Base-by-base conservation (phyloP, 2,888 invertebrate genomes). In the Nomada flava region DNA sequence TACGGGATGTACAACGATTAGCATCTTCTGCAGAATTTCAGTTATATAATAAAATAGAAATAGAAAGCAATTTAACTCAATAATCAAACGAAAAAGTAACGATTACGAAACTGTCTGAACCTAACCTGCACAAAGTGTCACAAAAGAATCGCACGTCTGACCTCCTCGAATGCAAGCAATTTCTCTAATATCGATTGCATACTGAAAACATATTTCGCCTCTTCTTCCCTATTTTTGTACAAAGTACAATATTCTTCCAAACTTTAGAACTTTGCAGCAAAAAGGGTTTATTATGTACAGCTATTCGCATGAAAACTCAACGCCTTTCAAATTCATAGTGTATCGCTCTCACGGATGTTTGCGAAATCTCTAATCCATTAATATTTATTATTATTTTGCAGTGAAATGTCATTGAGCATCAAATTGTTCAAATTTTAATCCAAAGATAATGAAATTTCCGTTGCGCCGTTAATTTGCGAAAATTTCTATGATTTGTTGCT, bases 51-150 rank as follows among this genome's bases (percentile, higher is more conserved):
- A n/a, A 2, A 20, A 23, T 55, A 63, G 20, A 63, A 2, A 50
- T 57, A 15, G 5, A 26, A 53, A n/a, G 44, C 42, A 44, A 62
- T 63, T 59, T 52, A 68, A 62, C 29, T 52, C 13, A 72, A 53
- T 18, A 63, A 63, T 7, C 29, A 10, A 29, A 11, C 11, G 47
- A 63, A 64, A 72, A 57, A n/a, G 1, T 47, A 50, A 13, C 18
- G 52, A n/a, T 26, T 52, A n/a, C 52, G 47, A 23, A 36, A n/a
- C 60, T 23, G 13, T 11, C 18, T 20, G 18, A 36, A 52, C 57
- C 72, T 80, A 79, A 79, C 62, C 55, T 71, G 18, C 36, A 53
- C 23, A 1, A 13, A 20, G 15, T 15, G 9, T 5, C 53, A 50
- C n/a, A 15, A 26, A 11, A 36, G 23, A 20, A 59, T 36, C 10